phyloP scores from a whole-genome alignment of 2,113 vertebrate species.

The Dermatemys mawii region DNA sequence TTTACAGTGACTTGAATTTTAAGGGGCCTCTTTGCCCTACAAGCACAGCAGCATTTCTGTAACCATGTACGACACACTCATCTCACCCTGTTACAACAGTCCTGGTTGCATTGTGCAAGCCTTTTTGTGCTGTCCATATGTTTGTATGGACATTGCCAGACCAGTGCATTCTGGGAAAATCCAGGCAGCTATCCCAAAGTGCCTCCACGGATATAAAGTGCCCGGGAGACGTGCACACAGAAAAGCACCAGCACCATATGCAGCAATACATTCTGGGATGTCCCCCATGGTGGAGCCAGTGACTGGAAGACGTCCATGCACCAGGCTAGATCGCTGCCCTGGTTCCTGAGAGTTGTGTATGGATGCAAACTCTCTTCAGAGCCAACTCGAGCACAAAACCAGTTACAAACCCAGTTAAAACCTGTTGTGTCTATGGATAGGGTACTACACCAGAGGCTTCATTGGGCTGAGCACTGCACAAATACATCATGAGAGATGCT shows the following conservation, averaged over 20 bases:
- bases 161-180: not conserved
- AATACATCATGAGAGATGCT: not conserved
- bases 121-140: not conserved
- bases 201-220: not conserved
- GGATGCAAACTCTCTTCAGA: not conserved
- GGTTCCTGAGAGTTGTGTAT: not conserved
- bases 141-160: not conserved
- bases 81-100: not conserved
- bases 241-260: not conserved
- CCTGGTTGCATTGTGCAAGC: not conserved
- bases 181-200: not conserved
- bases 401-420: not conserved
- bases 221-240: not conserved
- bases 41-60: not conserved
- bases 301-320: not conserved
- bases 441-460: not conserved
- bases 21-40: not conserved
- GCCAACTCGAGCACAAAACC: not conserved
- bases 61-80: not conserved
- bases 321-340: not conserved
- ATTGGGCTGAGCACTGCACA: not conserved
- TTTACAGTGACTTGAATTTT: not conserved
- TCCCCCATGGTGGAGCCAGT: not conserved
- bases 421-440: not conserved
- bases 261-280: not conserved